Percentiles rank a stretch among this genome's conserved stretches.
These are phyloP conservation scores for Siniperca obscura DNA, from an alignment of 2,797 vertebrate species.

Conservation along the genomic window DNA sequence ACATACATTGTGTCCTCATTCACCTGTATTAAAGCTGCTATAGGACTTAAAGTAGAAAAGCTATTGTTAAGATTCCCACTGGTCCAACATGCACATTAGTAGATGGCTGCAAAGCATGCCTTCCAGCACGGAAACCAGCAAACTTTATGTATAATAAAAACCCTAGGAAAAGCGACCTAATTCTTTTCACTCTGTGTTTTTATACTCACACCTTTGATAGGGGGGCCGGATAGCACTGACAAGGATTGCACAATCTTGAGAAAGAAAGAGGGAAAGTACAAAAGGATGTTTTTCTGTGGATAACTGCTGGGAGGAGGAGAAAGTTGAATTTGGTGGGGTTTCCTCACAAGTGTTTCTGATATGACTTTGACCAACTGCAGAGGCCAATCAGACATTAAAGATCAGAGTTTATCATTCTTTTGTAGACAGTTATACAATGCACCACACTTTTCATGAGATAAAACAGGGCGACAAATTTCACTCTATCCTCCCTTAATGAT, in stretches of 20 bases:
- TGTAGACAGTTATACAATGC: background rate
- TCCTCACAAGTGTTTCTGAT: slow-evolving; percentile 49
- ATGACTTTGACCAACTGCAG: slow-evolving; percentile 27
- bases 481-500: background rate
- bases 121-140: slow-evolving; percentile 38
- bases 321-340: slow-evolving; percentile 48
- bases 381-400: slow-evolving; percentile 17
- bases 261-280: slow-evolving; percentile 38
- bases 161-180: background rate
- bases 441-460: background rate
- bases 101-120: slow-evolving; percentile 9
- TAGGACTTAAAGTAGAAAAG: background rate
- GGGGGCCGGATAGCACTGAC: background rate
- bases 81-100: slow-evolving; percentile 1
- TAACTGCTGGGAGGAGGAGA: slow-evolving; percentile 44
- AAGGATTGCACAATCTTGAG: slow-evolving; percentile 37
- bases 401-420: slow-evolving; percentile 41
- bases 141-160: slow-evolving; percentile 16
- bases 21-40: slow-evolving; percentile 31
- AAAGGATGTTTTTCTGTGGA: slow-evolving; percentile 72
- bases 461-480: background rate
- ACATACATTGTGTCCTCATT: slow-evolving; percentile 26
- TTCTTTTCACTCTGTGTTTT: slow-evolving; percentile 35
- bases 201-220: slow-evolving; percentile 7
- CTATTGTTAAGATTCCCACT: slow-evolving; percentile 11